Evolutionary conservation across 2,888 invertebrate genomes (phyloP).

Genomic region (Hesperia comma): DNA sequence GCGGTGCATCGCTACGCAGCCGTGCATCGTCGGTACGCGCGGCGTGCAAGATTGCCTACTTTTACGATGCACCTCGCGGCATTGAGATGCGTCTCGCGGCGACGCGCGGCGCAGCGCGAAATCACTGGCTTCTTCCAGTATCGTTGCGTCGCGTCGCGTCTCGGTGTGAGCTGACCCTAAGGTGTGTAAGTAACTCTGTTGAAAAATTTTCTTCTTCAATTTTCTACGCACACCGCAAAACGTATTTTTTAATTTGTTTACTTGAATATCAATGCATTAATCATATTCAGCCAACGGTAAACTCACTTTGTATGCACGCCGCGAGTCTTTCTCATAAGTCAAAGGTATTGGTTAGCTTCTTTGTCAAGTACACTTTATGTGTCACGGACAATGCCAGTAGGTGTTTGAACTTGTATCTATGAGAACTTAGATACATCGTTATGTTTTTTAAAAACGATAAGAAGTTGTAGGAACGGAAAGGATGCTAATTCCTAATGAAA

Average conservation of each 20-base stretch:
- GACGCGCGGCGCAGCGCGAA: too few relatives aligned
- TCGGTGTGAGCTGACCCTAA: too few relatives aligned
- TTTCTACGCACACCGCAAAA: not conserved
- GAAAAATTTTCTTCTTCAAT: too few relatives aligned
- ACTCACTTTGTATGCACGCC: constrained; percentile 55
- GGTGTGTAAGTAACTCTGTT: too few relatives aligned
- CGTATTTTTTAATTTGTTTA: not conserved
- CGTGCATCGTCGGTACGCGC: too few relatives aligned
- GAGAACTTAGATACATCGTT: not conserved
- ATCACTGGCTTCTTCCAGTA: too few relatives aligned
- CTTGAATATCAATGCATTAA: constrained; percentile 24
- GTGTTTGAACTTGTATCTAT: constrained; percentile 43
- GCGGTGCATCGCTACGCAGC: too few relatives aligned
- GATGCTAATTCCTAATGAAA: too few relatives aligned
- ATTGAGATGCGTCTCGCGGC: too few relatives aligned
- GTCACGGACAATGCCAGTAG: constrained; percentile 53
- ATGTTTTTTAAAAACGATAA: constrained; percentile 21
- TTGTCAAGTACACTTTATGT: constrained; percentile 62
- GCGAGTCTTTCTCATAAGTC: constrained; percentile 49
- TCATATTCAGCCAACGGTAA: constrained; percentile 34
- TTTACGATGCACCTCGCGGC: too few relatives aligned
- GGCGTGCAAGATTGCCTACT: too few relatives aligned
- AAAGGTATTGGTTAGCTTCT: constrained; percentile 50
- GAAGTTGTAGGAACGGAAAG: not conserved
- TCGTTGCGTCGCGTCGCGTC: too few relatives aligned